phyloP scores from a whole-genome alignment of 2,888 invertebrate genomes.

The Tetrapedia diversipes region DNA sequence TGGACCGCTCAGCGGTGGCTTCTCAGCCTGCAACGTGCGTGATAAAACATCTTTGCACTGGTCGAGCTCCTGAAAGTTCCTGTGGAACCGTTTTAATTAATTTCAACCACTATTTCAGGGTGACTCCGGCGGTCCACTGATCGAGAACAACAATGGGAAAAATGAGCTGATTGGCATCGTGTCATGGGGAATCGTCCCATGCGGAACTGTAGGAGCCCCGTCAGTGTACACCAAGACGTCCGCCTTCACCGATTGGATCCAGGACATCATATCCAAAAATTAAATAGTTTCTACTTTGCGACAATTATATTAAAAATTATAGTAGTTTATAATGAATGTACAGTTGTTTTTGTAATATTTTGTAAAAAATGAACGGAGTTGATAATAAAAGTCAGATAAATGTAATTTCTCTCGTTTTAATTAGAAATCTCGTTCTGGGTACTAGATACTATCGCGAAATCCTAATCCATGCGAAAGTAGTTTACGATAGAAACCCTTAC shows the following conservation, averaged over 20 bases:
- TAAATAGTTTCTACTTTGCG: constrained; percentile 4
- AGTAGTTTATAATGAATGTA: not conserved
- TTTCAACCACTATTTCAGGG: constrained; percentile 70
- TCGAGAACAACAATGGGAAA: constrained; percentile 55
- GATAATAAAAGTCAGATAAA: too few species aligned
- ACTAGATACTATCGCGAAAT: too few species aligned
- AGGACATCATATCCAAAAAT: constrained; percentile 57
- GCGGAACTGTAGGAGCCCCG: constrained; percentile 77
- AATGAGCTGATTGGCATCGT: constrained; percentile 77
- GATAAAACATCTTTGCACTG: not conserved
- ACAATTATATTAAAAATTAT: too few species aligned
- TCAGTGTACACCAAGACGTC: constrained; percentile 80
- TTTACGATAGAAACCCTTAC: too few species aligned
- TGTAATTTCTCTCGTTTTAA: too few species aligned
- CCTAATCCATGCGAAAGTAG: too few species aligned
- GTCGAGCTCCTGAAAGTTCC: too few species aligned
- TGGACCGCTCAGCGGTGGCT: constrained; percentile 80
- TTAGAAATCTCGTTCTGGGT: too few species aligned
- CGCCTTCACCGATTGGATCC: constrained; percentile 77
- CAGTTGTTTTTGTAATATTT: too few species aligned
- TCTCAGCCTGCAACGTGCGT: constrained; percentile 82
- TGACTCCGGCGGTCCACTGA: constrained; percentile 79
- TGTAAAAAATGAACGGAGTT: too few species aligned
- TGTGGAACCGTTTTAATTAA: constrained; percentile 78
- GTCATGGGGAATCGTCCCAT: constrained; percentile 81